phyloP scores from a whole-genome alignment of 2,888 invertebrate genomes.

The Tinea trinotella region DNA sequence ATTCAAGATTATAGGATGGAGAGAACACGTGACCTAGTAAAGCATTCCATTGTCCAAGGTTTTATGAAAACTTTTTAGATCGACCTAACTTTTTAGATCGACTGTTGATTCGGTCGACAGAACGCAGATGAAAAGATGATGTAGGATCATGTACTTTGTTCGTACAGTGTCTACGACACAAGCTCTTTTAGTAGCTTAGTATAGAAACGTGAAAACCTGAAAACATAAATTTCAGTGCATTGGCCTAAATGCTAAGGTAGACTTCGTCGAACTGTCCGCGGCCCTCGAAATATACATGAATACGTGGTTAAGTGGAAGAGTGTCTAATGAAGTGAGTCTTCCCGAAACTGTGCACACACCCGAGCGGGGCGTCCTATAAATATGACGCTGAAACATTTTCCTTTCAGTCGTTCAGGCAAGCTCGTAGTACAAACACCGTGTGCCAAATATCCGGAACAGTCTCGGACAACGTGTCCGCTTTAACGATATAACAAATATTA shows the following conservation, averaged over 20 bases:
- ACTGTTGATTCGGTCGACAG: too few relatives aligned
- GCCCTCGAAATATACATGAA: conserved; percentile 34
- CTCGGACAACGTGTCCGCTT: conserved; percentile 44
- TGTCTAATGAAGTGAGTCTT: conserved; percentile 36
- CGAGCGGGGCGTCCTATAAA: conserved; percentile 42
- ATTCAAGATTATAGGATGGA: too few relatives aligned
- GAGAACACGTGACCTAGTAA: too few relatives aligned
- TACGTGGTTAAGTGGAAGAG: conserved; percentile 54
- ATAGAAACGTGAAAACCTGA: too few relatives aligned
- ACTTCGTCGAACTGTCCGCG: conserved; percentile 23
- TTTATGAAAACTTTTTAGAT: too few relatives aligned
- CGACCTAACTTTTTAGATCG: too few relatives aligned
- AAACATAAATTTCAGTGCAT: conserved; percentile 13
- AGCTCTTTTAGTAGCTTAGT: too few relatives aligned
- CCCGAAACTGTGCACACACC: conserved; percentile 45
- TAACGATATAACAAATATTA: conserved; percentile 27
- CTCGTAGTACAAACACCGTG: conserved; percentile 44
- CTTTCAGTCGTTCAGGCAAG: conserved; percentile 63
- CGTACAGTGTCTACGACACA: too few relatives aligned
- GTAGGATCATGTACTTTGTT: too few relatives aligned
- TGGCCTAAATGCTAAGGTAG: not conserved
- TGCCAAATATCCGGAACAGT: conserved; percentile 43
- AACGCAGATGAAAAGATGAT: too few relatives aligned
- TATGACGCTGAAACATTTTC: conserved; percentile 50
- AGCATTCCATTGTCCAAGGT: too few relatives aligned